These are phyloP conservation scores for Poecilia latipinna DNA, from an alignment of 2,113 vertebrate species.

Conservation along the genomic window DNA sequence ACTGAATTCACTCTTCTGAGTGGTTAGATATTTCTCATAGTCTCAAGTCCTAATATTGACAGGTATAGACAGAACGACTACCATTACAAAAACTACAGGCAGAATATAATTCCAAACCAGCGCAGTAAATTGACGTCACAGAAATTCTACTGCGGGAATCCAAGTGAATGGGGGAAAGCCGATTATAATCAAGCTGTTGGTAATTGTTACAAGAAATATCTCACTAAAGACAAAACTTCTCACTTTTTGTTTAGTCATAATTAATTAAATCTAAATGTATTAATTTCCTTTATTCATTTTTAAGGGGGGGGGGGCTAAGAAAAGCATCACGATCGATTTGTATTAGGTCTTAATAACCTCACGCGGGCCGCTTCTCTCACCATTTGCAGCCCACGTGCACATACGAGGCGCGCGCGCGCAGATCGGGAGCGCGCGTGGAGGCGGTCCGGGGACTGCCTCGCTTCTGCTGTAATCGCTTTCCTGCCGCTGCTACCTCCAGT, in stretches of 20 bases:
- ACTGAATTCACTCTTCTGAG: too few relatives aligned
- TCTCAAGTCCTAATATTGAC: too few relatives aligned
- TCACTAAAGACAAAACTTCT: background rate
- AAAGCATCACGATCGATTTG: background rate
- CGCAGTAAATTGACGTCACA: too few relatives aligned
- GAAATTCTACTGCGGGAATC: too few relatives aligned
- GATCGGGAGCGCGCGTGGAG: slow-evolving; percentile 79
- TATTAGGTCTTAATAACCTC: background rate
- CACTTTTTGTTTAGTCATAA: background rate
- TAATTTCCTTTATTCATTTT: background rate
- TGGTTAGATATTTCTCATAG: too few relatives aligned
- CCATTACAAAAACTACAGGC: too few relatives aligned
- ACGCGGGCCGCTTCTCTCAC: slow-evolving; percentile 15
- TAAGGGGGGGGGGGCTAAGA: background rate
- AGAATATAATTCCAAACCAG: too few relatives aligned
- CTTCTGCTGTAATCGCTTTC: slow-evolving; percentile 76
- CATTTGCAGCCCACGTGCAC: slow-evolving; percentile 54
- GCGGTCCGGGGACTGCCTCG: slow-evolving; percentile 80
- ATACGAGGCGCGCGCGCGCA: slow-evolving; percentile 55
- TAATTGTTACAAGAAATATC: background rate
- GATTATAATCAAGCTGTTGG: too few relatives aligned
- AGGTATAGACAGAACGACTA: too few relatives aligned
- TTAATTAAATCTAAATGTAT: background rate
- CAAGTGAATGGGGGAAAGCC: too few relatives aligned
- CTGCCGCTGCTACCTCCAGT: slow-evolving; percentile 77